Conservation (phyloP, 2,797 vertebrate species). For the Oreonectes daqikongensis region DNA sequence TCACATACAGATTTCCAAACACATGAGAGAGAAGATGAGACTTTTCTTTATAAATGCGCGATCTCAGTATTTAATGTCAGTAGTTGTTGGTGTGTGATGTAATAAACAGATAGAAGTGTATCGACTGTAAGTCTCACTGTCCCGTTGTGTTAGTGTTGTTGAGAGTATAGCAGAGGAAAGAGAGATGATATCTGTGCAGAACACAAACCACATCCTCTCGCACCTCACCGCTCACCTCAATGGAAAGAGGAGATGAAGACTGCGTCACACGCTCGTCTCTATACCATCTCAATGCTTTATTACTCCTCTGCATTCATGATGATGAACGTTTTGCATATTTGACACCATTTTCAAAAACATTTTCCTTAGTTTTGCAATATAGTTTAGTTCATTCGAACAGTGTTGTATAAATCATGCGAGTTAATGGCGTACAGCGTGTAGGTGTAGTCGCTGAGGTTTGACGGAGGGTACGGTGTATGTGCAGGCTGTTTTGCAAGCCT, state of each 20-base stretch:
- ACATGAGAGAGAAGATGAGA: too few relatives aligned
- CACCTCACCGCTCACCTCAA: conserved; percentile 67
- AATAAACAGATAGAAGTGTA: conserved; percentile 43
- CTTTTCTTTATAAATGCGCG: too few relatives aligned
- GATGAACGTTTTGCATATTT: too few relatives aligned
- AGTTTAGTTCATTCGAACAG: too few relatives aligned
- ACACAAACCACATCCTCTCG: conserved; percentile 76
- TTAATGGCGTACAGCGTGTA: conserved; percentile 4
- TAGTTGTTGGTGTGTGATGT: conserved; percentile 31
- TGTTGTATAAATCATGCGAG: too few relatives aligned
- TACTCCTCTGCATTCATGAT: not conserved
- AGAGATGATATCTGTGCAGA: conserved; percentile 70
- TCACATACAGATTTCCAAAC: too few relatives aligned
- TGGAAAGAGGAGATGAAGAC: conserved; percentile 53
- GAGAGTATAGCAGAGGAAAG: conserved; percentile 56
- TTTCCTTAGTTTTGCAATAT: too few relatives aligned
- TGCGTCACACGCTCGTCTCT: conserved; percentile 9
- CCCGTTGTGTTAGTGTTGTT: conserved; percentile 60
- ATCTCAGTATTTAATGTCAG: conserved; percentile 23
- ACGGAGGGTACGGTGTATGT: conserved; percentile 27
- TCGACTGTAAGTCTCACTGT: conserved; percentile 32
- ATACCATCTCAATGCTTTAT: not conserved
- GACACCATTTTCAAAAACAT: too few relatives aligned
- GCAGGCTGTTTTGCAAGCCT: conserved; percentile 53
- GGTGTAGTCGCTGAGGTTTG: not conserved